Evolutionary conservation across 2,888 invertebrate genomes (phyloP), one percentile per base, ranked within the genome.

Genomic region (Ichneumoninae sp.): DNA sequence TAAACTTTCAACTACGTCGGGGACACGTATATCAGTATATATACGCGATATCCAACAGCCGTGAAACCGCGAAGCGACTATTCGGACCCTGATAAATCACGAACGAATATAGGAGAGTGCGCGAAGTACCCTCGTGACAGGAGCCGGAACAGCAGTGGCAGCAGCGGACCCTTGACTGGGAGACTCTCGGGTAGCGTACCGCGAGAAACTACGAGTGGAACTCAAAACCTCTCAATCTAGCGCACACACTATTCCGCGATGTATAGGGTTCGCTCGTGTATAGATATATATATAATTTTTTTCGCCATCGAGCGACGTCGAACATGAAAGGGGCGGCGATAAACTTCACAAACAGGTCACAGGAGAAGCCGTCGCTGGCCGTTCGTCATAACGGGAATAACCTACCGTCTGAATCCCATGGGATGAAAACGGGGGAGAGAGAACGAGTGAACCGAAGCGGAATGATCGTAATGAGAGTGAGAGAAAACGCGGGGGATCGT

Each of bases 321-420:
- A 89, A 93, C 92, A 91, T 88, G 92, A 88, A 92, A 93, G 89
- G 90, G 93, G 93, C 93, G 93, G 93, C 89, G 91, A 92, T 93
- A 92, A 92, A 91, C 91, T 91, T 92, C 91, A 89, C 87, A 84
- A 89, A 87, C 92, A 88, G 88, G 87, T 86, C 85, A 84, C 84
- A 85, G 83, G 84, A 84, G 86, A 84, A 84, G 52, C 82, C 78
- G 72, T 75, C 52, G 69, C 70, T 78, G 83, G 74, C 70, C 85
- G 86, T 86, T 81, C 83, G 82, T 88, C 88, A 88, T 88, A 86
- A 86, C 84, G 72, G 80, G 76, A 68, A 84, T 84, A 82, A 83
- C 71, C 81, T 69, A 26, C 47, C 33, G 72, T 70, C 66, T 65
- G 13, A 66, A 47, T 30, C 36, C 60, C 44, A 26, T 26, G 26